These are phyloP conservation scores for Hoplostethus atlanticus DNA, from an alignment of 2,797 vertebrate genomes.

Conservation along the genomic window DNA sequence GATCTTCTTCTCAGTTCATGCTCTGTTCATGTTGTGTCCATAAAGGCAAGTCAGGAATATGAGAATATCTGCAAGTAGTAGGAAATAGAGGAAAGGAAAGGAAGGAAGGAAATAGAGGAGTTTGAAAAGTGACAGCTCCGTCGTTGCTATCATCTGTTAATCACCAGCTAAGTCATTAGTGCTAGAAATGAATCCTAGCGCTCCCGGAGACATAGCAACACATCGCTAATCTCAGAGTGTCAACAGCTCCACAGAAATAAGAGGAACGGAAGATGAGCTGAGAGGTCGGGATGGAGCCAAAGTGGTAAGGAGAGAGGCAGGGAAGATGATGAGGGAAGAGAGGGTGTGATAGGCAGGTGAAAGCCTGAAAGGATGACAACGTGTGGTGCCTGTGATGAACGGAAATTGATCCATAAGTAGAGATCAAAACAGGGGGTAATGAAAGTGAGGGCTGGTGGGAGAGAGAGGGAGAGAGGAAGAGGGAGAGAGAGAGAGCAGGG, in stretches of 20 bases:
- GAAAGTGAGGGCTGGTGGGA: conserved; percentile 4
- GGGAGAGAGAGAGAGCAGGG: background rate
- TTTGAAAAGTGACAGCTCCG: conserved; percentile 65
- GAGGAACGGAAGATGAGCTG: conserved; percentile 44
- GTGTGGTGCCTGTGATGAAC: conserved; percentile 15
- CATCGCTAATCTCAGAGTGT: conserved; percentile 64
- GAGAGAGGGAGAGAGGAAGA: background rate
- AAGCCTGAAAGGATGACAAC: conserved; percentile 8
- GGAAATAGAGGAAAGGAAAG: background rate
- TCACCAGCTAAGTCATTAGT: conserved; percentile 66
- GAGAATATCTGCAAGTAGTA: background rate
- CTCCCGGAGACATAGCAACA: conserved; percentile 71
- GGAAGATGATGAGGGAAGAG: background rate
- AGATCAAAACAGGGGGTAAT: conserved; percentile 13
- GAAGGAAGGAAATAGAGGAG: conserved; percentile 26
- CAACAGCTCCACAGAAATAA: conserved; percentile 50
- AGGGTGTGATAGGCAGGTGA: conserved; percentile 27
- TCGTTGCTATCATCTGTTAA: conserved; percentile 72
- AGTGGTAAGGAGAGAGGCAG: background rate
- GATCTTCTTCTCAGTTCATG: too few species aligned
- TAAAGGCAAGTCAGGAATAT: background rate
- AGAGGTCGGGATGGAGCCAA: conserved; percentile 46
- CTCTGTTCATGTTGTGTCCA: background rate
- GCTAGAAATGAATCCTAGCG: conserved; percentile 68
- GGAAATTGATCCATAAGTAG: conserved; percentile 24